These are phyloP conservation scores for Episyrphus balteatus DNA, from an alignment of 1,140 invertebrate species.

Conservation along the genomic window DNA sequence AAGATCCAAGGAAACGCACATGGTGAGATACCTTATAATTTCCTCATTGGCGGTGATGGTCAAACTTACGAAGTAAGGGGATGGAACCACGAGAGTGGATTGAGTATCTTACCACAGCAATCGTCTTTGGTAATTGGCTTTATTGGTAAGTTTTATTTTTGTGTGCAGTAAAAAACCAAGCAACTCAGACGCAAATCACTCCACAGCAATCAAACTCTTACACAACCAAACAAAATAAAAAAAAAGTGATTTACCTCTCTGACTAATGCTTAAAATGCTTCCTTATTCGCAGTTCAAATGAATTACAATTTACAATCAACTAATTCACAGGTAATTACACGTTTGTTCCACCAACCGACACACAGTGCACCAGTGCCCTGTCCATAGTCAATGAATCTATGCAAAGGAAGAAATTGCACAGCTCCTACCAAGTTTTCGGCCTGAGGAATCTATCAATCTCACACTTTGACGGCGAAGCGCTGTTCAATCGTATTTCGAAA, in stretches of 20 bases:
- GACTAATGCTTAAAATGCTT: no score
- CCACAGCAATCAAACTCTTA: no score
- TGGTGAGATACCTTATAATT: conserved; percentile 29
- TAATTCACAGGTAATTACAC: conserved; percentile 23
- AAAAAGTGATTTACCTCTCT: no score
- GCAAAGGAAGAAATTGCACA: conserved; percentile 13
- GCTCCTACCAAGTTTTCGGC: conserved; percentile 12
- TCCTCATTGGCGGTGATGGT: conserved; percentile 25
- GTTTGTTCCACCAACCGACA: conserved; percentile 5
- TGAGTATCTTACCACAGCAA: conserved; percentile 8
- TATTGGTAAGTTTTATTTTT: conserved; percentile 7
- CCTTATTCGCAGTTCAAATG: no score
- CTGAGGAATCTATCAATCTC: conserved; percentile 9
- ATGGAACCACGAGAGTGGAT: conserved; percentile 20
- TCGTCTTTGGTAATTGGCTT: conserved; percentile 18
- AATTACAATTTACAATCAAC: not conserved
- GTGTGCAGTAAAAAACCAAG: not conserved
- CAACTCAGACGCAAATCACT: not conserved
- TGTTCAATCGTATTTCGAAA: conserved; percentile 11
- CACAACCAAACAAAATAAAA: no score
- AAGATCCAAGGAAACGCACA: not conserved
- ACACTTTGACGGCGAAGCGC: conserved; percentile 5
- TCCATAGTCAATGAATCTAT: conserved; percentile 24
- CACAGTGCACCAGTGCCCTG: conserved; percentile 14
- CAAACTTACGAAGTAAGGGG: conserved; percentile 24